Base-by-base conservation (phyloP, 1,140 invertebrate genomes). In the Chlorops oryzae region DNA sequence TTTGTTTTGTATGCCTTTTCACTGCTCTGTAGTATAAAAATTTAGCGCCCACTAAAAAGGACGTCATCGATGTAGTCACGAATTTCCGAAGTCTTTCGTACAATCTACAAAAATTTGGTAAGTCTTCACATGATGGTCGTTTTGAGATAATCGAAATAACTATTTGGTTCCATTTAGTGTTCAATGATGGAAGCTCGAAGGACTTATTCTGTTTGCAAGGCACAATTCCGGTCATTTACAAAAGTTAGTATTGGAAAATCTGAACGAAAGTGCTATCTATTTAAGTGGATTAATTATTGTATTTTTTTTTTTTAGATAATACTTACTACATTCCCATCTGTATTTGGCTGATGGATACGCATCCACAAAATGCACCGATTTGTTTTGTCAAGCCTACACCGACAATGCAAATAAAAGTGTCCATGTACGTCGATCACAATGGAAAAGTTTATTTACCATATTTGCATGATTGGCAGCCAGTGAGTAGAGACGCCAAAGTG, bases 361-460 rank as follows among this genome's bases (percentile, higher is more conserved):
- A 99, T 80, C 97, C 97, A 1, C 84, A 90, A 65, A 90, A 96
- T 76, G 90, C 94, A 17, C 97, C 97, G n/a, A 88, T 98, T 72
- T 96, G 94, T 67, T 99, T 89, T 74, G 96, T 99, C 0, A 90
- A 85, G 73, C 97, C 97, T 32, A 99, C 96, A 5, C 51, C 81
- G 45, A 90, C 90, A 53, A 99, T 99, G 96, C 81, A 84, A 46
- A 95, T 99, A 51, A 96, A 96, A 78, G 83, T 87, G 17, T 96
- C 93, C 15, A 85, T 86, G 70, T 92, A 87, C 77, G 94, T 99
- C 7, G 95, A 98, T 74, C 84, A 88, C 55, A 95, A 87, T 77
- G 96, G 96, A 21, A 93, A 94, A 76, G 85, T 99, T 50, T 98
- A 96, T 74, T 77, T 99, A 52, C 96, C 96, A 6, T 99, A 96